Base-by-base conservation (phyloP, 2,888 invertebrate species). In the Margaritifera margaritifera region DNA sequence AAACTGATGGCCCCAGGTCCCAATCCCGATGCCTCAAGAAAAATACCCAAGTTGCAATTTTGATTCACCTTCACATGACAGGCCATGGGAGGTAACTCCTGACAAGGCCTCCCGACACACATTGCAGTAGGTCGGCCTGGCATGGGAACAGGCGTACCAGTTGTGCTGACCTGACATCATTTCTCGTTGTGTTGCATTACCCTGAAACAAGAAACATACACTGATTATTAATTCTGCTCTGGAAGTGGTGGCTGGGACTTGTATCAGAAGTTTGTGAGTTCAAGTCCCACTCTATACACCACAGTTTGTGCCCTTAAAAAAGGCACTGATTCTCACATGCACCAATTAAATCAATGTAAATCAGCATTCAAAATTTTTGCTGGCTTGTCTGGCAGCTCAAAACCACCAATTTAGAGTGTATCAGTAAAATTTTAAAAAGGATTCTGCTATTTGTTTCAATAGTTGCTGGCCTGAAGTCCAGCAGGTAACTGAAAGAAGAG, bases 101-200 rank as follows among this genome's bases (percentile, higher is more conserved):
- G 93, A 93, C 59, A 98, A 93, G 24, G 96, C 95, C 88, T 98
- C 98, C 71, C 96, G 92, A 90, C 98, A 99, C 57, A 98, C 96
- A 91, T 98, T 98, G 92, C 98, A 98, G 91, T 97, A 98, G 0
- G 97, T 97, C 58, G 98, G 98, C 64, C 97, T 93, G 0, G 97
- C 97, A 91, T 97, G 97, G 1, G 95, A 96, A 24, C 97, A 96
- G 15, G 96, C 94, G 88, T 97, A 96, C 95, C 95, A 95, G 82
- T 89, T 88, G 82, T 90, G 91, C 67, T 88, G 87, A 50, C 89
- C 90, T 0, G 87, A 87, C 85, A 88, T 86, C 84, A 88, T 86
- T 75, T 87, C 88, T 24, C 83, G 77, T 68, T 88, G 87, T 25
- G 85, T 86, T 54, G 83, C 84, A 73, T 82, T 85, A 20, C 84